Evolutionary conservation across 2,113 vertebrate genomes (phyloP).

Genomic region (Pogona vitticeps): DNA sequence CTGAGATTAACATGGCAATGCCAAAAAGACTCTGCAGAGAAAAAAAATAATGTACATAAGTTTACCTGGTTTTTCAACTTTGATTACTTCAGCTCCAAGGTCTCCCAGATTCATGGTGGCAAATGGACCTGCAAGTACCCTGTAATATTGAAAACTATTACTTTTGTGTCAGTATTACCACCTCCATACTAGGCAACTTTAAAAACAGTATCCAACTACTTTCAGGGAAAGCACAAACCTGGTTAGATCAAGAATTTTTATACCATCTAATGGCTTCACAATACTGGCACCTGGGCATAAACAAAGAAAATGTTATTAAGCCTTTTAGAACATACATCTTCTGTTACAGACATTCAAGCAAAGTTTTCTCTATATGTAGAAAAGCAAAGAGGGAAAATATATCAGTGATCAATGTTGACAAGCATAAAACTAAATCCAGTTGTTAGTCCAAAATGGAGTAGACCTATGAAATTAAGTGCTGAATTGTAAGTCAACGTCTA

Average conservation of each 20-base stretch:
- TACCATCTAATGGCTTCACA: constrained; percentile 81
- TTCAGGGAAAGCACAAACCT: constrained; percentile 76
- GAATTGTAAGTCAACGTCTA: too few relatives aligned
- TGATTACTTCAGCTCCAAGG: constrained; percentile 94
- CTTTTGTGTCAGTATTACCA: neutral
- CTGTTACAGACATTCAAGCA: neutral
- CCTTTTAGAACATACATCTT: neutral
- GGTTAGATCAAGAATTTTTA: constrained; percentile 86
- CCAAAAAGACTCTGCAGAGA: neutral
- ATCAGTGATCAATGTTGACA: neutral
- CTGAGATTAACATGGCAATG: neutral
- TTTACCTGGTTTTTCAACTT: constrained; percentile 93
- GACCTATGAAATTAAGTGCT: too few relatives aligned
- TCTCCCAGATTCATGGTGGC: constrained; percentile 97
- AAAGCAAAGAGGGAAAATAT: neutral
- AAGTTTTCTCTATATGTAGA: neutral
- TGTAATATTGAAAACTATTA: constrained; percentile 62
- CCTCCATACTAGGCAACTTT: constrained; percentile 14
- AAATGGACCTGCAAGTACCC: constrained; percentile 94
- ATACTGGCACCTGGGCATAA: constrained; percentile 60
- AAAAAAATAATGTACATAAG: neutral
- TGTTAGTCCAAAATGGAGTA: neutral
- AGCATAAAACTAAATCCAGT: too few relatives aligned
- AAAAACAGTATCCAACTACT: constrained; percentile 23
- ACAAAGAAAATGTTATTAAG: constrained; percentile 60